phyloP scores from a whole-genome alignment of 2,113 vertebrate genomes.

The Bombycilla garrulus region DNA sequence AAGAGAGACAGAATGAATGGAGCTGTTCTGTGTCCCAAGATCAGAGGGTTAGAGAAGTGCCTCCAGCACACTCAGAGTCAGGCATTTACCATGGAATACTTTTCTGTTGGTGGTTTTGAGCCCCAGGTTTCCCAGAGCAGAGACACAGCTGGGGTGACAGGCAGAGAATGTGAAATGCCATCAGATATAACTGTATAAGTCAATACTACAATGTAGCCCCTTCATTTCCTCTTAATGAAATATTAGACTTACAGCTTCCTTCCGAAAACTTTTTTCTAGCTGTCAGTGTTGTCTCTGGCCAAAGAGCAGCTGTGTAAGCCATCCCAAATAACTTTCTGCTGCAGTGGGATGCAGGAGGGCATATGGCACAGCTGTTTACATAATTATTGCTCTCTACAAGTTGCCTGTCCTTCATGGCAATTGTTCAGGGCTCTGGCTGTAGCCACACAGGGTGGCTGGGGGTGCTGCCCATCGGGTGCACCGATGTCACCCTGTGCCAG shows the following conservation, averaged over 20 bases:
- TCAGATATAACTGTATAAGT: not conserved
- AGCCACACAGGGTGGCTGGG: not conserved
- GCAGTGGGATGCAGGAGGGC: not conserved
- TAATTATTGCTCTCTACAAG: not conserved
- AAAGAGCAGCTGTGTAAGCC: not conserved
- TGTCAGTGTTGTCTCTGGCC: not conserved
- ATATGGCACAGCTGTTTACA: not conserved
- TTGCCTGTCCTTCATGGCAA: fast-evolving
- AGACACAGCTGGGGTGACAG: not conserved
- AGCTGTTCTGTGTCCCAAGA: slow-evolving; percentile 6
- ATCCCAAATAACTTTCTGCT: not conserved
- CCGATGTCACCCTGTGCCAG: not conserved
- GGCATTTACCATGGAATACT: not conserved
- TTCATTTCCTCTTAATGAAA: not conserved
- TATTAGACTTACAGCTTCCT: not conserved
- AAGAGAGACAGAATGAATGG: slow-evolving; percentile 21
- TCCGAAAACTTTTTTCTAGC: not conserved
- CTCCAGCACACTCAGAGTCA: not conserved
- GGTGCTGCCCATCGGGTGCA: not conserved
- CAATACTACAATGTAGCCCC: not conserved
- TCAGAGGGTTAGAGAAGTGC: not conserved
- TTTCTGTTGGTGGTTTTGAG: not conserved
- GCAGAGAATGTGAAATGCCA: not conserved
- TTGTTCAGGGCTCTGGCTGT: not conserved
- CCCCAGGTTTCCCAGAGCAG: not conserved